These are phyloP conservation scores for Therioaphis trifolii DNA, from an alignment of 2,888 invertebrate species.

Conservation along the genomic window DNA sequence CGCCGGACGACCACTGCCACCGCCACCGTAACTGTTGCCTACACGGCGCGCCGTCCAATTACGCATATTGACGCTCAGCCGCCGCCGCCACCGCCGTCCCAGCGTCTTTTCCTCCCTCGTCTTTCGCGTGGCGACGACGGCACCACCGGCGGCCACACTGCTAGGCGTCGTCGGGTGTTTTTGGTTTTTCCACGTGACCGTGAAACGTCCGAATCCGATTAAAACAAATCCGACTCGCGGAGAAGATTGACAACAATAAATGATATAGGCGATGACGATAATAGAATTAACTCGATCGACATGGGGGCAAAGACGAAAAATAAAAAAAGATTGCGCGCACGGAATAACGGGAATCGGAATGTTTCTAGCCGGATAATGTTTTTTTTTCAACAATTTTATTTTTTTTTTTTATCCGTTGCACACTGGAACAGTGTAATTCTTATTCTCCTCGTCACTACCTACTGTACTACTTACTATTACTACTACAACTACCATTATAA, in stretches of 20 bases:
- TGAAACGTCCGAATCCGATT: not conserved
- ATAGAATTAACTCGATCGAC: not conserved
- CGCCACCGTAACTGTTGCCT: conserved; percentile 48
- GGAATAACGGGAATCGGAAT: conserved; percentile 22
- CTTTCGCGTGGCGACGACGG: not conserved
- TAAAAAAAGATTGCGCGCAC: not conserved
- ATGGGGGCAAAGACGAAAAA: too few relatives aligned
- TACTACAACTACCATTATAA: too few relatives aligned
- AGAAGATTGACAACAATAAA: not conserved
- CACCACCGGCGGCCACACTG: not conserved
- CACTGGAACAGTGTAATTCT: too few relatives aligned
- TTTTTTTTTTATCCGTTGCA: not conserved
- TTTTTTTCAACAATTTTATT: not conserved
- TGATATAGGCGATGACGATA: too few relatives aligned
- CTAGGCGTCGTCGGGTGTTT: not conserved
- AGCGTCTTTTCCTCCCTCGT: conserved; percentile 22
- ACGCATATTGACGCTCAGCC: conserved; percentile 59
- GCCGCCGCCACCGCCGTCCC: conserved; percentile 58
- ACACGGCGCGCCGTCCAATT: conserved; percentile 57
- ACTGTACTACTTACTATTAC: too few relatives aligned
- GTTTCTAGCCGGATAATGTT: not conserved
- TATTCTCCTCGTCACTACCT: too few relatives aligned
- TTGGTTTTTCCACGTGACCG: conserved; percentile 15
- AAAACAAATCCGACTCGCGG: not conserved
- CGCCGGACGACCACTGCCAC: not conserved